Percentiles rank a stretch among this genome's conserved stretches.
Conservation (phyloP, 2,113 vertebrate genomes). For the Psammodynastes pulverulentus region DNA sequence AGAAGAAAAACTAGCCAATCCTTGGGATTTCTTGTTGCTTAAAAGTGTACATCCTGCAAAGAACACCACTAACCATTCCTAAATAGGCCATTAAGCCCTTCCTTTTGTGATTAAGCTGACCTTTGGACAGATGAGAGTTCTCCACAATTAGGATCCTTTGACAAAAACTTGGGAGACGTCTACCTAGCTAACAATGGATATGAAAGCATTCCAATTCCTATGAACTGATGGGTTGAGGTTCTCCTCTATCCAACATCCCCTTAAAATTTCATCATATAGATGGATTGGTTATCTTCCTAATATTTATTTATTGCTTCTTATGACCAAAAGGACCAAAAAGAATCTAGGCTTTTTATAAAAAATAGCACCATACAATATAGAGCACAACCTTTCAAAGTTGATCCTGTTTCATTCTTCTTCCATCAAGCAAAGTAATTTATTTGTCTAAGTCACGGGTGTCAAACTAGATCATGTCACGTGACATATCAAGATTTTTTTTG, state of each 20-base stretch:
- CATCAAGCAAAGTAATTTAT: neutral
- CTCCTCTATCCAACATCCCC: slow-evolving; percentile 26
- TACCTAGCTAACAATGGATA: neutral
- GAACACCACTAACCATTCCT: neutral
- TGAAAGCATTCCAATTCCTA: neutral
- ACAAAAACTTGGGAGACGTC: neutral
- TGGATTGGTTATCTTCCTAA: neutral
- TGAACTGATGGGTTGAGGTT: slow-evolving; percentile 29
- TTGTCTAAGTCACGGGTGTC: neutral
- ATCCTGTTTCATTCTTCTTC: neutral
- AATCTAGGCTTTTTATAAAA: slow-evolving; percentile 11
- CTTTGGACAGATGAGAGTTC: neutral
- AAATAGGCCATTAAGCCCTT: slow-evolving; percentile 15
- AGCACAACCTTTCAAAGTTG: neutral
- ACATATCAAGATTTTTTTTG: too few relatives aligned
- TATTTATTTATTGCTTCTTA: slow-evolving; percentile 37
- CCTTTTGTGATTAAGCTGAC: neutral
- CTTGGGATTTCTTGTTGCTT: slow-evolving; percentile 32
- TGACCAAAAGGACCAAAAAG: neutral
- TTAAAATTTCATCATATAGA: slow-evolving; percentile 46
- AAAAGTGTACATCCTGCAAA: slow-evolving; percentile 17
- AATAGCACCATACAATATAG: neutral
- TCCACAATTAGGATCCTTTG: neutral
- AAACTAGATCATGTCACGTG: too few relatives aligned
- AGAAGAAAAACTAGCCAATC: slow-evolving; percentile 28